phyloP scores from a whole-genome alignment of 2,797 vertebrate genomes.

The Pseudochromis fuscus region DNA sequence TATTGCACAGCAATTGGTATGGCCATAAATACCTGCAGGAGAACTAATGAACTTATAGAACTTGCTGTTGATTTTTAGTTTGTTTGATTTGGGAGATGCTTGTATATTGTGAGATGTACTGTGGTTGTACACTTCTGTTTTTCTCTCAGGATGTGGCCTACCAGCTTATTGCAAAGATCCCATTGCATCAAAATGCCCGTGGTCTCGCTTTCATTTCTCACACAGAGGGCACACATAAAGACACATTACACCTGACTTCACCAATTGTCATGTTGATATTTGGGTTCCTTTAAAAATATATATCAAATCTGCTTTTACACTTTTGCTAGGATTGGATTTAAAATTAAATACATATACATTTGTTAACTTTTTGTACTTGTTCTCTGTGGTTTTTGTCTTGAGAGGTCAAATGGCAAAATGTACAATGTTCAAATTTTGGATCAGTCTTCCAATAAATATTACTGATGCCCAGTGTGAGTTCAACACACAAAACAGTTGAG shows the following conservation, averaged over 20 bases:
- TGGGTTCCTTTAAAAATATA: conserved; percentile 10
- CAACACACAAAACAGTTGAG: too few species aligned
- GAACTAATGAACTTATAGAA: neutral
- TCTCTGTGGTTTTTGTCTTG: neutral
- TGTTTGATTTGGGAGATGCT: neutral
- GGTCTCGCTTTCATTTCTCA: neutral
- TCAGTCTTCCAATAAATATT: neutral
- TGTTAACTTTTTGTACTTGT: too few species aligned
- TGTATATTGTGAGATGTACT: neutral
- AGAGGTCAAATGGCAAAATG: neutral
- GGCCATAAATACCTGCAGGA: neutral
- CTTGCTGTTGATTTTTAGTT: neutral
- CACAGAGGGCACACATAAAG: neutral
- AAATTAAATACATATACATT: too few species aligned
- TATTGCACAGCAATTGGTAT: conserved; percentile 11
- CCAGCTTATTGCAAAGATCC: neutral
- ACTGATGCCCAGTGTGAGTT: neutral
- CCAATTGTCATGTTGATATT: neutral
- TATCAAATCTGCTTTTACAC: neutral
- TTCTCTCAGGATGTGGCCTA: conserved; percentile 7
- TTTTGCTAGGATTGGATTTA: conserved; percentile 2
- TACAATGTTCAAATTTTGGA: too few species aligned
- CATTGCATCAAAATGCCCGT: too few species aligned
- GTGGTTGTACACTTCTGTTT: neutral
- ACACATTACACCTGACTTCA: neutral